These are phyloP conservation scores for Buceros bicornis DNA, from an alignment of 2,797 vertebrate species.

Conservation along the genomic window DNA sequence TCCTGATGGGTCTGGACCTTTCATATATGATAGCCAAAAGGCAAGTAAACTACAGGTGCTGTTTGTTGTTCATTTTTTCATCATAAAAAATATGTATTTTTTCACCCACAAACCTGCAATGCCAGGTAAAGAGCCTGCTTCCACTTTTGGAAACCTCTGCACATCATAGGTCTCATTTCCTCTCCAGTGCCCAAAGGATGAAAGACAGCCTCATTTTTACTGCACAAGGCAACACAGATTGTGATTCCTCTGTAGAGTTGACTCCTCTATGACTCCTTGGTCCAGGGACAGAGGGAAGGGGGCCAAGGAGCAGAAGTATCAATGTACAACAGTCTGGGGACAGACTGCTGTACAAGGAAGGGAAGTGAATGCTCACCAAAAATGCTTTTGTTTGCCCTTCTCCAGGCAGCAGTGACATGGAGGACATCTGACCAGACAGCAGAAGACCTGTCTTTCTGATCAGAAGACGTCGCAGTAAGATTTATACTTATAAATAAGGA, in stretches of 20 bases:
- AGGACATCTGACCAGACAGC: background rate
- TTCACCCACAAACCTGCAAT: background rate
- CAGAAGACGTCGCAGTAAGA: background rate
- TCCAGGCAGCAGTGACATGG: background rate
- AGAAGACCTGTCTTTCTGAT: background rate
- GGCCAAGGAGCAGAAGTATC: background rate
- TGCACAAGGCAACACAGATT: background rate
- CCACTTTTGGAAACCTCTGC: background rate
- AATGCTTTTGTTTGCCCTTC: background rate
- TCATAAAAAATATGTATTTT: background rate
- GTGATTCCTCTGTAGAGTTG: background rate
- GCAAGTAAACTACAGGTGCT: background rate
- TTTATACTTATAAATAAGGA: background rate
- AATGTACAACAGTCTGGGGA: background rate
- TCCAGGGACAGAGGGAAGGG: background rate
- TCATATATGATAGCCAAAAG: background rate
- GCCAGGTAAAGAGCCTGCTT: background rate
- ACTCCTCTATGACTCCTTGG: accelerated
- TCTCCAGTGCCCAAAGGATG: background rate
- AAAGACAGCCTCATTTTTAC: background rate
- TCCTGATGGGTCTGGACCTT: background rate
- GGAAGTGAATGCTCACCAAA: background rate
- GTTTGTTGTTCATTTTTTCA: background rate
- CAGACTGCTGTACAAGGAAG: background rate
- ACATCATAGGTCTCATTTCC: background rate